Base-by-base conservation (phyloP, 2,113 vertebrate species). In the Scophthalmus maximus region DNA sequence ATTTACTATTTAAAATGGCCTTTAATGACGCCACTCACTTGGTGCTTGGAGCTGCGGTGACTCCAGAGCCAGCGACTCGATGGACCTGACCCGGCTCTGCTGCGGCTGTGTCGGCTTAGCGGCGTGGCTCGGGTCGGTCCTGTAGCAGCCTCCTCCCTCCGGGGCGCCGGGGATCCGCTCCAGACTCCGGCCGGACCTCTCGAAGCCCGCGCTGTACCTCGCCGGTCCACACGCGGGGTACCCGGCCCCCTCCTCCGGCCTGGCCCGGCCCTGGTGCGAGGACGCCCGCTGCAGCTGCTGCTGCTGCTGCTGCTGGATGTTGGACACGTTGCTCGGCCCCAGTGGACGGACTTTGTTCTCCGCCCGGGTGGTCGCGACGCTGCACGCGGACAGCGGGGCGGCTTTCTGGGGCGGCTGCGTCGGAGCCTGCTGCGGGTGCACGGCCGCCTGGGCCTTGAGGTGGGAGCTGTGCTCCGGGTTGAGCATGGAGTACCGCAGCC, bases 401-500 rank as follows among this genome's bases (percentile, higher is more conserved):
- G 86, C 67, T 70, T 91, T 91, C 8, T 68, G n/a, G n/a, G n/a
- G 73, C 11, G 30, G 72, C 59, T 77, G 84, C 66, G 78, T 78
- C 0, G 44, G 47, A 7, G 58, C 59, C 47, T 83, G 88, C 60
- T 87, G 87, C 0, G 88, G 79, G 34, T 88, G 88, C 8, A 81
- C 81, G 4, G 87, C 90, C 2, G 81, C 88, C 52, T 87, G 86
- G 60, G 78, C 76, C 46, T 76, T 76, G 6, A 86, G 38, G 44
- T 83, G 73, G 2, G 49, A 47, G 56, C 73, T 65, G 73, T 91
- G 86, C 63, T 94, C 94, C 18, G 95, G 78, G 46, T 89, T 92
- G 18, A 94, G 88, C 90, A 97, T 95, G 8, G 96, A 94, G 57
- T 93, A 90, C 15, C 97, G 92, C 44, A 99, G 92, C 20, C 97